Evolutionary conservation across 2,888 invertebrate genomes (phyloP), one percentile per base, ranked within the genome.

Genomic region (Rhaphigaster nebulosa): DNA sequence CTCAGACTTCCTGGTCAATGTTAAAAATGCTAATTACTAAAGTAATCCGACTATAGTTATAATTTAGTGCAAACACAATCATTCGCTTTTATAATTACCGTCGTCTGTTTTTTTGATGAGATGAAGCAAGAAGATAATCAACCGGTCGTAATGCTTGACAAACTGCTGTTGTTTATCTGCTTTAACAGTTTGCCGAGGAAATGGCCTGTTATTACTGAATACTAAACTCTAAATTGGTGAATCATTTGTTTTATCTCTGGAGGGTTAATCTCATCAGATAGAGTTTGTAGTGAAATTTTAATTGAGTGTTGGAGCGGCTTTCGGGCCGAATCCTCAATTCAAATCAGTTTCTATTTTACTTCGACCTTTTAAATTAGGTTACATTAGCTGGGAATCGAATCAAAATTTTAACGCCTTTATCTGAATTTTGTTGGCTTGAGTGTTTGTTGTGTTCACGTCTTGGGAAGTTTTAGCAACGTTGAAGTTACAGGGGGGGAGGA

Each of bases 331-430:
- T 45, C 45, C 84, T 84, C 84, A 26, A 84, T 45, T 50, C 45
- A 84, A 84, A 84, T 50, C 45, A 84, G 45, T 84, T 84, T 84
- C 45, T 84, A 50, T 84, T 84, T 84, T 84, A 84, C 84, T 84
- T 84, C n/a, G 84, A 26, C 45, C 45, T 50, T 84, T 45, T 34
- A 18, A 41, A 60, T 65, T 65, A 38, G 34, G 60, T 52, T 50
- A 87, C 41, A 88, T 88, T 88, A 60, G 29, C 70, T 3, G 70
- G 23, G 45, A 65, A n/a, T 80, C 38, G 38, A 54, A 89, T 89
- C 89, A 84, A 91, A 89, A 89, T 89, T 89, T 80, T 91, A 80
- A n/a, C 88, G 38, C 88, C 88, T 84, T 38, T 45, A 45, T 45
- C 84, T 84, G 84, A 84, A 41, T 84, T 84, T 84, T 13, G 23